Evolutionary conservation across 2,888 invertebrate genomes (phyloP).

Genomic region (Pterobdella sp.): DNA sequence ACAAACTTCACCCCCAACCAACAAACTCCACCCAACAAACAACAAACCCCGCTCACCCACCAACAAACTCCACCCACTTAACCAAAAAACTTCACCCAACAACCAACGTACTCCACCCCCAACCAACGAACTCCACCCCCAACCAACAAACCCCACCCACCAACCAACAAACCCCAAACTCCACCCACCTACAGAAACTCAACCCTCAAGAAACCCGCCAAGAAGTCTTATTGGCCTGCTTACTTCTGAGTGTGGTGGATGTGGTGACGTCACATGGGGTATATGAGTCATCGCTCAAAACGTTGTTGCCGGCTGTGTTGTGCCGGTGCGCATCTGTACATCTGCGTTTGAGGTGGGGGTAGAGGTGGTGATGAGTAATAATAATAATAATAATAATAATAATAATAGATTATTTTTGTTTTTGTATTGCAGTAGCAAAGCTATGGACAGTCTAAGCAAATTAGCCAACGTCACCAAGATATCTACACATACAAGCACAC

Average conservation of each 20-base stretch:
- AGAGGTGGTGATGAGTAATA: neutral
- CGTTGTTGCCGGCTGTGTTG: neutral
- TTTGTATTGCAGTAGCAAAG: too few species aligned
- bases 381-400: too few species aligned
- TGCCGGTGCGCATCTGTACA: neutral
- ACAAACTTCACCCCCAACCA: neutral
- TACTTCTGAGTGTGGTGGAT: neutral
- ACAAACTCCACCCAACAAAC: neutral
- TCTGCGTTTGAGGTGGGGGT: neutral
- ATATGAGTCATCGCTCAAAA: neutral
- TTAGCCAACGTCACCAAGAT: slow-evolving; percentile 4
- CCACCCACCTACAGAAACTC: neutral
- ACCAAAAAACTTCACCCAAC: too few species aligned
- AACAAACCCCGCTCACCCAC: too few species aligned
- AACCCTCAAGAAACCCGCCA: neutral
- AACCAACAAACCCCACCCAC: neutral
- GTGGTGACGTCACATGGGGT: too few species aligned
- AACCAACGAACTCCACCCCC: neutral
- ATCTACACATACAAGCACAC: too few species aligned
- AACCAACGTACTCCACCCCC: too few species aligned
- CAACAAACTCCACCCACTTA: too few species aligned
- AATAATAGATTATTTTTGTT: too few species aligned
- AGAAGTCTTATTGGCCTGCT: neutral
- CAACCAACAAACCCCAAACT: neutral
- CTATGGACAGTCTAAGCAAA: too few species aligned